phyloP scores from a whole-genome alignment of 1,140 invertebrate species.

The Doryteuthis pealeii region DNA sequence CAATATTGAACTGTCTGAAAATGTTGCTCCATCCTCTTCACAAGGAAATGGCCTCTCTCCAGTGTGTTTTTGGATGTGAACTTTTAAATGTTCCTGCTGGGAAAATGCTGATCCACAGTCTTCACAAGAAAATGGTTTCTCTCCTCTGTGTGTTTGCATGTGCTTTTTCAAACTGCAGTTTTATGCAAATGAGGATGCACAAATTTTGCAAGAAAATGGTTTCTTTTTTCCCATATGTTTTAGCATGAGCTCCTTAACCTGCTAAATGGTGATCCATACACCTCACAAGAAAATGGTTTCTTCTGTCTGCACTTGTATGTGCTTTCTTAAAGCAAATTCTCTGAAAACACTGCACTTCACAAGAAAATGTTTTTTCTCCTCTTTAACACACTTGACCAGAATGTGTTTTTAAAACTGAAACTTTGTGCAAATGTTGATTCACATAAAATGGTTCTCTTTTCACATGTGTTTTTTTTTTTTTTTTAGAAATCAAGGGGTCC shows the following conservation, averaged over 20 bases:
- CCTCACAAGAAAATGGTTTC: constrained; percentile 15
- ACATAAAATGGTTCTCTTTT: too few relatives aligned
- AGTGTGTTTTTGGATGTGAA: too few relatives aligned
- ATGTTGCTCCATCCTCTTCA: constrained; percentile 42
- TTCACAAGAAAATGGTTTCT: too few relatives aligned
- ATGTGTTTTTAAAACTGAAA: too few relatives aligned
- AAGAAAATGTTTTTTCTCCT: neutral
- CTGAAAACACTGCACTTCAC: neutral
- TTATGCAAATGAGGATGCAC: constrained; percentile 14
- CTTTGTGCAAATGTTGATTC: too few relatives aligned
- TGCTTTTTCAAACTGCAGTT: constrained; percentile 50
- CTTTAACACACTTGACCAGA: too few relatives aligned
- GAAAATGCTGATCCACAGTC: constrained; percentile 23
- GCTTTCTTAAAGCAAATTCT: neutral
- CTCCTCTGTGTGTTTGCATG: too few relatives aligned
- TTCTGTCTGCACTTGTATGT: neutral
- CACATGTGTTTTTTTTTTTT: too few relatives aligned
- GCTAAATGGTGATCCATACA: constrained; percentile 1
- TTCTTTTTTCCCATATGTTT: neutral
- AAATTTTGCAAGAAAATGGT: constrained; percentile 1
- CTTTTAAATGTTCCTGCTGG: constrained; percentile 25
- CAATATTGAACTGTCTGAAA: neutral
- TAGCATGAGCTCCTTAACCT: neutral
- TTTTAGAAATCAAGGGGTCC: too few relatives aligned
- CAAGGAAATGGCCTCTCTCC: too few relatives aligned